These are phyloP conservation scores for Uria lomvia DNA, from an alignment of 2,113 vertebrate species.

Conservation along the genomic window DNA sequence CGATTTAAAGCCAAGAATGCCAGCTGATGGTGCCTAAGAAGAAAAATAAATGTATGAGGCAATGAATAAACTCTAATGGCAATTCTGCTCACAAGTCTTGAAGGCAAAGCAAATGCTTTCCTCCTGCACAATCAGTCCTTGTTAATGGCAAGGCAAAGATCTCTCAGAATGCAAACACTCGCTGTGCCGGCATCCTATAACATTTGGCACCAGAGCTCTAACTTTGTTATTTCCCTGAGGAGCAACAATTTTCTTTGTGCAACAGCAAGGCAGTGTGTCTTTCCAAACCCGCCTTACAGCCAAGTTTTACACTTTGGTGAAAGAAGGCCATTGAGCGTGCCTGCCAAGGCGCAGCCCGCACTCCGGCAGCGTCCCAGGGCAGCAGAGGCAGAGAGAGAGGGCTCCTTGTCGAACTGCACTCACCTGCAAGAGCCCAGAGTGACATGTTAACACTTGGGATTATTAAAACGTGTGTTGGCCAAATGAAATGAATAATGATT, in stretches of 20 bases:
- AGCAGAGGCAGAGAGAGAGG: background rate
- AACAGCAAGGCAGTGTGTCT: constrained; percentile 16
- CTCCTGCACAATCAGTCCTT: constrained; percentile 29
- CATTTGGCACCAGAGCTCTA: background rate
- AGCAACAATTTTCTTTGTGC: constrained; percentile 25
- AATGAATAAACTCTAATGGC: background rate
- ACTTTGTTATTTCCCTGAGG: constrained; percentile 13
- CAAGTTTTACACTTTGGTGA: constrained; percentile 27
- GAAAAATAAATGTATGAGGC: background rate
- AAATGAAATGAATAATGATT: background rate
- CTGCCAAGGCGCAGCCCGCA: background rate
- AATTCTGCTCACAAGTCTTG: background rate
- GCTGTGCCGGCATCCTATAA: background rate
- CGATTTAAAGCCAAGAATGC: background rate
- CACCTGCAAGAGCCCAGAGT: background rate
- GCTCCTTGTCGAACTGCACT: background rate
- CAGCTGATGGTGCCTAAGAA: background rate
- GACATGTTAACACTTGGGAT: background rate
- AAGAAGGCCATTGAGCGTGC: background rate
- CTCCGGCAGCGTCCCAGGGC: background rate
- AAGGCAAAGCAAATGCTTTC: background rate
- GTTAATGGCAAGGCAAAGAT: constrained; percentile 43
- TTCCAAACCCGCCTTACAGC: background rate
- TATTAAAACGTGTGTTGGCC: background rate
- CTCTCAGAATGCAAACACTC: constrained; percentile 2